These are phyloP conservation scores for Synaphobranchus kaupii DNA, from an alignment of 2,797 vertebrate genomes.

Conservation along the genomic window DNA sequence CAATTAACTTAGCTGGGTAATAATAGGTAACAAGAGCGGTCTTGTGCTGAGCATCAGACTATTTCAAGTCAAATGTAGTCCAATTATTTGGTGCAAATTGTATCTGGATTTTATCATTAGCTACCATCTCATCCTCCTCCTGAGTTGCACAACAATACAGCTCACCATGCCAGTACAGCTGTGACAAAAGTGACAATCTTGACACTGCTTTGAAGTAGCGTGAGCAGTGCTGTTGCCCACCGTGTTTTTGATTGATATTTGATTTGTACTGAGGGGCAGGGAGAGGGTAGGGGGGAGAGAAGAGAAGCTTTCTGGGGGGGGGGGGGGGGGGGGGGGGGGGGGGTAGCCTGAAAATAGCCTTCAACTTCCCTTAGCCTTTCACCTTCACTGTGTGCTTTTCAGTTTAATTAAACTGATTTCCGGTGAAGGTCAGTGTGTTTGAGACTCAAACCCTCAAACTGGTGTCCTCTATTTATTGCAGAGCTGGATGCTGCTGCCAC, in stretches of 20 bases:
- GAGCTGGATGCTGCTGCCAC: slow-evolving; percentile 64
- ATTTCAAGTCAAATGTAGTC: no score
- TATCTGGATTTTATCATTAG: not conserved
- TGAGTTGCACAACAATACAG: not conserved
- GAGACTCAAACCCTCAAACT: not conserved
- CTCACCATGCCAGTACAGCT: not conserved
- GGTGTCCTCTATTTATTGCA: slow-evolving; percentile 42
- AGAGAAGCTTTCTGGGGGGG: not conserved
- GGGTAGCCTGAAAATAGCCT: not conserved
- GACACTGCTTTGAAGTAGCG: not conserved
- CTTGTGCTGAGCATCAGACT: not conserved
- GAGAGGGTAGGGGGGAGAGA: not conserved
- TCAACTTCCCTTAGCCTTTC: not conserved
- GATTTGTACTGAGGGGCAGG: not conserved
- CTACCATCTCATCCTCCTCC: not conserved
- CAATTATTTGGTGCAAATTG: not conserved
- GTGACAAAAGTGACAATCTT: not conserved
- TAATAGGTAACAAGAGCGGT: no score
- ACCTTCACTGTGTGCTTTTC: not conserved
- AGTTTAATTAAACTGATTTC: not conserved
- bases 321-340: not conserved
- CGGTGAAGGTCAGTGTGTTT: not conserved
- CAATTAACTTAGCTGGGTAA: not conserved
- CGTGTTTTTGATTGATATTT: not conserved
- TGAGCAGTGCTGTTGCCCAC: not conserved